Conservation (phyloP, 2,888 invertebrate species). For the Julus scandinavius region DNA sequence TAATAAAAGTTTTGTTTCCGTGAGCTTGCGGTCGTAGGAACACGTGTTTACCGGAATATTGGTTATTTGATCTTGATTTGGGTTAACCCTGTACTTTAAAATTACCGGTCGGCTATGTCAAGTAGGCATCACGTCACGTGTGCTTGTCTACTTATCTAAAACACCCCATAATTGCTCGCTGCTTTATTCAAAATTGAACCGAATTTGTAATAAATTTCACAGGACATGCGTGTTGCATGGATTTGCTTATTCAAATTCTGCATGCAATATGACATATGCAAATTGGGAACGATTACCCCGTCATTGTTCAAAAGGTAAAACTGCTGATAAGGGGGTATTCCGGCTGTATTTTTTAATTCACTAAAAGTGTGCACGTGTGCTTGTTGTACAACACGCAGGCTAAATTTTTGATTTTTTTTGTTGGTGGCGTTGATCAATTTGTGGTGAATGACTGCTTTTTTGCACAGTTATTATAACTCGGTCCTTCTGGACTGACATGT, state of each 20-base stretch:
- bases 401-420: not conserved
- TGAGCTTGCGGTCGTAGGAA: not conserved
- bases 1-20: not conserved
- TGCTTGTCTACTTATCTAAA: conserved; percentile 31
- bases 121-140: conserved; percentile 40
- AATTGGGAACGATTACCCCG: conserved; percentile 28
- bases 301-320: conserved; percentile 40
- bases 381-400: conserved; percentile 3
- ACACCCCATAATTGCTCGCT: conserved; percentile 24
- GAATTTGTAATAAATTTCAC: conserved; percentile 45
- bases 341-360: conserved; percentile 12
- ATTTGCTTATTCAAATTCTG: not conserved
- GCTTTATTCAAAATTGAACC: conserved; percentile 40
- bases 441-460: conserved; percentile 21
- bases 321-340: conserved; percentile 8
- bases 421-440: not conserved
- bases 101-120: conserved; percentile 27
- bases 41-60: conserved; percentile 26
- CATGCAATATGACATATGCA: conserved; percentile 38
- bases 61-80: conserved; percentile 42
- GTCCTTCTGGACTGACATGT: not conserved
- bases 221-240: conserved; percentile 33
- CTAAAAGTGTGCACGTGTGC: conserved; percentile 41
- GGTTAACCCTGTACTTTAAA: conserved; percentile 29
- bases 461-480: not conserved